Evolutionary conservation across 2,888 invertebrate species (phyloP).

Genomic region (Malacosoma neustria): DNA sequence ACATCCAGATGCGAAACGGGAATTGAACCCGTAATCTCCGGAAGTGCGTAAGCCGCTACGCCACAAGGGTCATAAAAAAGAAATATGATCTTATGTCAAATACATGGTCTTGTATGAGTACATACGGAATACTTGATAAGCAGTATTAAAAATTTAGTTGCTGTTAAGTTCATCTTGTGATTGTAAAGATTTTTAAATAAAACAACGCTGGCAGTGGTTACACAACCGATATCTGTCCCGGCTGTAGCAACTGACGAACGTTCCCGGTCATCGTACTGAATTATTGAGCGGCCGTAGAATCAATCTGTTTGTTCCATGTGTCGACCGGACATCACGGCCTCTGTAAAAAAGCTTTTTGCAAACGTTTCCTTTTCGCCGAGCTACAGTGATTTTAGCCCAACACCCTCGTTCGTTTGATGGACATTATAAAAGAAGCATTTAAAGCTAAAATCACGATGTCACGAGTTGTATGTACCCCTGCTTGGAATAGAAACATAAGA

Average conservation of each 20-base stretch:
- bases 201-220: too few relatives aligned
- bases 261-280: conserved; percentile 33
- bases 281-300: conserved; percentile 44
- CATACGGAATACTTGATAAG: too few relatives aligned
- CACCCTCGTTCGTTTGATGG: conserved; percentile 13
- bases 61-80: too few relatives aligned
- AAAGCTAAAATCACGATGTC: conserved; percentile 7
- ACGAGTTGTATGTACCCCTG: neutral
- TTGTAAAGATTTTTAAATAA: too few relatives aligned
- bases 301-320: conserved; percentile 33
- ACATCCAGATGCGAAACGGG: too few relatives aligned
- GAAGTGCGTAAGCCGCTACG: too few relatives aligned
- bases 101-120: too few relatives aligned
- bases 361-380: conserved; percentile 20
- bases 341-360: conserved; percentile 29
- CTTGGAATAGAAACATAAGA: neutral
- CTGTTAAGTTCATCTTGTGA: too few relatives aligned
- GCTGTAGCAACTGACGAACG: neutral
- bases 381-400: conserved; percentile 15
- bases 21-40: too few relatives aligned
- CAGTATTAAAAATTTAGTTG: too few relatives aligned
- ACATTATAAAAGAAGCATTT: conserved; percentile 12
- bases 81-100: too few relatives aligned
- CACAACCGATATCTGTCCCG: neutral
- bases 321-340: conserved; percentile 22